Conservation (phyloP, 2,113 vertebrate genomes). For the Scopus umbretta region DNA sequence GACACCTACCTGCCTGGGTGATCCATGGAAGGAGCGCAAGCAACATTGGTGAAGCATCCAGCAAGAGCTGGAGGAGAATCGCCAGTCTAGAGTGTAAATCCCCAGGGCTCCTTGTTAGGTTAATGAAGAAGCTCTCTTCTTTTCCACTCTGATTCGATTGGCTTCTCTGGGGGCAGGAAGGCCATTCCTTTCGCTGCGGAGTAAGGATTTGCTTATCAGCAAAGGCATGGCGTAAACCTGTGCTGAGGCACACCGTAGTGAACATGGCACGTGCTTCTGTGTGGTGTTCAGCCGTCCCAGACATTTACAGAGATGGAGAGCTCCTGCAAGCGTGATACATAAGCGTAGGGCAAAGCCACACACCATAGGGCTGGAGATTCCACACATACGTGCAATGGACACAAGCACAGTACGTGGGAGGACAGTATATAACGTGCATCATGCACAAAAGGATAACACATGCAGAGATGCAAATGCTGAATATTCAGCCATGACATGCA, state of each 20-base stretch:
- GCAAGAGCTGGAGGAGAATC: not conserved
- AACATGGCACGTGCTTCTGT: not conserved
- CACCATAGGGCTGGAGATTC: not conserved
- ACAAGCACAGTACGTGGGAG: rapidly evolving
- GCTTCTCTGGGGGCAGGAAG: slow-evolving; percentile 39
- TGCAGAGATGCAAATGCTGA: rapidly evolving
- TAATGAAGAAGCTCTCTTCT: slow-evolving; percentile 60
- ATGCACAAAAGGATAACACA: not conserved
- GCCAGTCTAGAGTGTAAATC: not conserved
- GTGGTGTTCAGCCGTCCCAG: not conserved
- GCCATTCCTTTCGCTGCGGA: not conserved
- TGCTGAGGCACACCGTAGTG: not conserved
- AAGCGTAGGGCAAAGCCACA: rapidly evolving
- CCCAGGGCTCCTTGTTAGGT: slow-evolving; percentile 57
- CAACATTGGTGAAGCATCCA: not conserved
- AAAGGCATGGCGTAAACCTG: not conserved
- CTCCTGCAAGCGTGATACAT: rapidly evolving
- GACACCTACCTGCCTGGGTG: not conserved
- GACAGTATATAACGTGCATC: rapidly evolving
- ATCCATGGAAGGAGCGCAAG: not conserved
- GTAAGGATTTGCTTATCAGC: slow-evolving; percentile 41
- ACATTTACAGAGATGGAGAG: not conserved
- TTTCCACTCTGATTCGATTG: slow-evolving; percentile 59
- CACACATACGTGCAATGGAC: rapidly evolving
- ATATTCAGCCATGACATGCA: rapidly evolving